Conservation (phyloP, 2,113 vertebrate species). For the Chrysochloris asiatica region DNA sequence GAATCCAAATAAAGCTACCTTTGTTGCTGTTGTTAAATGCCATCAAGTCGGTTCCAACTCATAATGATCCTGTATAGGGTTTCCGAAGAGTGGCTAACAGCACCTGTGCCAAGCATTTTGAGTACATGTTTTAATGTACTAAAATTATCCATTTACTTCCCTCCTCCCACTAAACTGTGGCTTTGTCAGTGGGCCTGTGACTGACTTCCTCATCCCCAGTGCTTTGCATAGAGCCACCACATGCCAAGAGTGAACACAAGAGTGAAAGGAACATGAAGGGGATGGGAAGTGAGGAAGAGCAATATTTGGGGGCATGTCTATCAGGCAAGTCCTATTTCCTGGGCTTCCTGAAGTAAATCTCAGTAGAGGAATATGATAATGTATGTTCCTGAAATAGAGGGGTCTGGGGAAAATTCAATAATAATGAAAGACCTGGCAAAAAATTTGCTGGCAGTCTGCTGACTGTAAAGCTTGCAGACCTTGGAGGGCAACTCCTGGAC, state of each 20-base stretch:
- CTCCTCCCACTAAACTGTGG: neutral
- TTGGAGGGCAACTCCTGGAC: rapidly evolving
- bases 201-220: neutral
- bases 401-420: slow-evolving; percentile 2
- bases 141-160: neutral
- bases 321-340: slow-evolving; percentile 54
- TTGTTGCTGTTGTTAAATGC: too few species aligned
- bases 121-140: neutral
- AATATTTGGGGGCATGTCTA: neutral
- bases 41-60: too few species aligned
- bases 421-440: neutral
- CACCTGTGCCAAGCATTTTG: neutral
- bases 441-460: neutral
- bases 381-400: slow-evolving; percentile 13
- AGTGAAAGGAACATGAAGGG: neutral
- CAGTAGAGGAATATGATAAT: slow-evolving; percentile 11
- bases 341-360: slow-evolving; percentile 42
- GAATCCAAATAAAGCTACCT: neutral
- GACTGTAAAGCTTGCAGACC: neutral
- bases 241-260: neutral
- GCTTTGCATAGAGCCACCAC: rapidly evolving
- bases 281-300: neutral
- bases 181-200: neutral
- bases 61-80: too few species aligned
- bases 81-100: too few species aligned